A percentile compares a stretch with the other conserved stretches of the same genome.
phyloP scores from a whole-genome alignment of 2,113 vertebrate genomes.

The Pheucticus melanocephalus region DNA sequence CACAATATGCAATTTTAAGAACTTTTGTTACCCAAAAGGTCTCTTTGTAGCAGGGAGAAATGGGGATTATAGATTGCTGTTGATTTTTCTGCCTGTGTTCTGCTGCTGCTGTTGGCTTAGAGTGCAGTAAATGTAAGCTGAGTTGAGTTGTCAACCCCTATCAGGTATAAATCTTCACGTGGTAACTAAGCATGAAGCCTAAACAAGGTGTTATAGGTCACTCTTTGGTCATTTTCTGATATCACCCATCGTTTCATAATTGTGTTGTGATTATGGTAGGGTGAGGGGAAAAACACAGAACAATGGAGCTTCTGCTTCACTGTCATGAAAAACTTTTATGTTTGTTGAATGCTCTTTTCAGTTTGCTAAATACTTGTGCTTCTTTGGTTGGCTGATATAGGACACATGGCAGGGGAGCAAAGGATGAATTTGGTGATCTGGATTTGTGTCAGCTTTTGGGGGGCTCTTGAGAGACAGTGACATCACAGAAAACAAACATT shows the following conservation, averaged over 20 bases:
- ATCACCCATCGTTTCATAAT: not conserved
- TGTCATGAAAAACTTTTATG: not conserved
- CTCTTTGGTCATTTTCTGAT: not conserved
- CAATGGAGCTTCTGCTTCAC: not conserved
- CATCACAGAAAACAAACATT: not conserved
- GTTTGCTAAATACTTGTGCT: not conserved
- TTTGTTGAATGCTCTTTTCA: not conserved
- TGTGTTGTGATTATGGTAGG: not conserved
- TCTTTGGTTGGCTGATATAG: not conserved
- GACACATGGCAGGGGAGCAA: accelerated
- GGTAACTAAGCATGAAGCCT: not conserved
- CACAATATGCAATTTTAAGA: not conserved
- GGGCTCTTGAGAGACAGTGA: not conserved
- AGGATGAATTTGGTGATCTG: not conserved
- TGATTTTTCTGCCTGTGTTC: not conserved
- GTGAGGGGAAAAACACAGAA: not conserved
- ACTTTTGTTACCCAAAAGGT: not conserved
- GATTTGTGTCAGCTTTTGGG: not conserved
- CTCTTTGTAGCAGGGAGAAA: not conserved
- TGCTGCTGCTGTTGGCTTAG: not conserved
- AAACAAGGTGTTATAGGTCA: not conserved
- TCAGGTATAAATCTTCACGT: not conserved
- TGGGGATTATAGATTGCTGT: not conserved
- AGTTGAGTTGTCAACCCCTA: not conserved
- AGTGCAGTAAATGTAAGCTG: not conserved